Evolutionary conservation across 2,888 invertebrate genomes (phyloP).

Genomic region (Agriotes lineatus): DNA sequence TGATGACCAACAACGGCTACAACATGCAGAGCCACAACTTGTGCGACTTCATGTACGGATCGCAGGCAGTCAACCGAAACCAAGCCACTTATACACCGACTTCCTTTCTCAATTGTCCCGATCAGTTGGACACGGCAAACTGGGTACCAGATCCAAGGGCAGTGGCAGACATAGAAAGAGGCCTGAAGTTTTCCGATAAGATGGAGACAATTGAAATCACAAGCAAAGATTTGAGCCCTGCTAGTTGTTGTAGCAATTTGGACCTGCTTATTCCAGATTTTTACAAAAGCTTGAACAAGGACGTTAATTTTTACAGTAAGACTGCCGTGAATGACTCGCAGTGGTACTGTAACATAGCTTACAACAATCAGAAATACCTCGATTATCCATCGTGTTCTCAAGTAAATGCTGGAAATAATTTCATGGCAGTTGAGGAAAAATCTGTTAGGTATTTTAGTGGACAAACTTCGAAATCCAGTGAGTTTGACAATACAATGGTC

Average conservation of each 20-base stretch:
- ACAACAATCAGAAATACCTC: conserved; percentile 54
- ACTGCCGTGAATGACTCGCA: conserved; percentile 48
- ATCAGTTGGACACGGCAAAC: conserved; percentile 43
- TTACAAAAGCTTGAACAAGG: conserved; percentile 54
- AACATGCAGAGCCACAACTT: conserved; percentile 30
- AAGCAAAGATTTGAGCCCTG: conserved; percentile 61
- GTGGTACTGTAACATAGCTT: conserved; percentile 52
- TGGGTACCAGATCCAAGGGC: conserved; percentile 51
- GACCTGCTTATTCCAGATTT: conserved; percentile 56
- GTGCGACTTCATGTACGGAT: conserved; percentile 47
- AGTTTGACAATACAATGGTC: neutral
- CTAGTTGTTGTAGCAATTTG: conserved; percentile 58
- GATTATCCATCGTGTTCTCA: conserved; percentile 61
- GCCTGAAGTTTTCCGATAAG: conserved; percentile 56
- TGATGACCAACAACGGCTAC: conserved; percentile 29
- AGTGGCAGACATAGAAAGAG: conserved; percentile 48
- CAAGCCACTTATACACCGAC: conserved; percentile 42
- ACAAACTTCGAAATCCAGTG: neutral
- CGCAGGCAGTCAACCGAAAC: conserved; percentile 45
- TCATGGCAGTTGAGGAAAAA: conserved; percentile 51
- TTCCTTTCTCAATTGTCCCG: conserved; percentile 34
- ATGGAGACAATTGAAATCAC: conserved; percentile 59
- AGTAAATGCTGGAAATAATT: conserved; percentile 46
- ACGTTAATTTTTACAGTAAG: conserved; percentile 49
- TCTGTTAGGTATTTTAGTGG: conserved; percentile 14